These are phyloP conservation scores for Actinia equina DNA, from an alignment of 64 coral and sea anemone species.

Conservation along the genomic window DNA sequence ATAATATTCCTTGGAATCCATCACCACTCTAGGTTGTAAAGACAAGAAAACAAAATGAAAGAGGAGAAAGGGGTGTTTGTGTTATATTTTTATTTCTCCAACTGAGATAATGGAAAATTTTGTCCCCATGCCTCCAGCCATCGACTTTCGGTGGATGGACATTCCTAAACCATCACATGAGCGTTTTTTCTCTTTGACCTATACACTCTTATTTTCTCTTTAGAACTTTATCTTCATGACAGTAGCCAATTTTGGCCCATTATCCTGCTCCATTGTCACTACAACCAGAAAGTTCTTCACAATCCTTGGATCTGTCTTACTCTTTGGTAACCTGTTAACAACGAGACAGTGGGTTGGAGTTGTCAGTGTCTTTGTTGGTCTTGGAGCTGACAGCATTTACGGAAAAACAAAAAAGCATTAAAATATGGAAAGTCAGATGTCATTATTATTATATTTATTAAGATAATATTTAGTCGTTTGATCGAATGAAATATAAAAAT, in stretches of 20 bases:
- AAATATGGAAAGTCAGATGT: neutral
- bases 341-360: constrained; percentile 94
- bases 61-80: no score
- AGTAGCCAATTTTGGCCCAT: constrained; percentile 90
- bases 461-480: neutral
- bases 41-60: no score
- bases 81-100: no score
- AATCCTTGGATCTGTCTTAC: constrained; percentile 81
- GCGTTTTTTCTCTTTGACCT: neutral
- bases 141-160: no score
- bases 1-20: no score
- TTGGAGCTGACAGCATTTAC: constrained; percentile 82
- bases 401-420: constrained; percentile 74
- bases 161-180: no score
- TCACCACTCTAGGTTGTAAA: no score
- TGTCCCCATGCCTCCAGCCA: no score
- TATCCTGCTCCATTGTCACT: constrained; percentile 93
- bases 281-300: constrained; percentile 99
- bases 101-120: no score
- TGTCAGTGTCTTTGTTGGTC: constrained; percentile 74
- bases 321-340: constrained; percentile 86
- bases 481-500: no score
- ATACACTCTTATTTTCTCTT: constrained; percentile 1
- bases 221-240: constrained; percentile 99
- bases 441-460: neutral